Conservation (phyloP, 2,797 vertebrate species). For the Cercopithecus petaurista region DNA sequence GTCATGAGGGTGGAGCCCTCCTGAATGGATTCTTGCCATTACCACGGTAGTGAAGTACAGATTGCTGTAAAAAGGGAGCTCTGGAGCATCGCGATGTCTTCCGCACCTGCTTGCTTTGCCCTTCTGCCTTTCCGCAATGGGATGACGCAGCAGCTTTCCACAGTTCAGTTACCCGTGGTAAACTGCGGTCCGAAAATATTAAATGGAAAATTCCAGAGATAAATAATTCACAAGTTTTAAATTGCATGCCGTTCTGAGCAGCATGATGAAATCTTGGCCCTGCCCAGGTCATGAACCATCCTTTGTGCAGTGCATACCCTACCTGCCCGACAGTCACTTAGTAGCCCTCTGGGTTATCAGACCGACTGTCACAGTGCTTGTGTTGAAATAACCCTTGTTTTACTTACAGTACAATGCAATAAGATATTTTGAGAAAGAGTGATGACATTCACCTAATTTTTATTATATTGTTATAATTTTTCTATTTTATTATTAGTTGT, state of each 20-base stretch:
- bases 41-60: neutral
- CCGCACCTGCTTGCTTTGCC: neutral
- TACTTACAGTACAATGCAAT: neutral
- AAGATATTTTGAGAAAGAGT: neutral
- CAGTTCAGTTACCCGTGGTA: neutral
- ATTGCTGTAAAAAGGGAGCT: neutral
- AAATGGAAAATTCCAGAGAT: neutral
- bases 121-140: neutral
- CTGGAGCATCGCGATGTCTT: neutral
- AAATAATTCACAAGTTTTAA: neutral
- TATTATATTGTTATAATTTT: neutral
- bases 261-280: neutral
- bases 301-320: neutral
- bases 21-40: neutral
- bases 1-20: neutral
- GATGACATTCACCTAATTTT: neutral
- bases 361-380: neutral
- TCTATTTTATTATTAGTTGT: neutral
- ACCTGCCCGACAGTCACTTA: neutral
- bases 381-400: neutral
- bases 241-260: neutral
- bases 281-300: neutral
- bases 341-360: neutral
- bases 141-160: neutral
- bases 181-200: neutral